Percentiles rank a stretch among this genome's conserved stretches.
phyloP scores from a whole-genome alignment of 2,113 vertebrate genomes.

The Leptobrachium leishanense region DNA sequence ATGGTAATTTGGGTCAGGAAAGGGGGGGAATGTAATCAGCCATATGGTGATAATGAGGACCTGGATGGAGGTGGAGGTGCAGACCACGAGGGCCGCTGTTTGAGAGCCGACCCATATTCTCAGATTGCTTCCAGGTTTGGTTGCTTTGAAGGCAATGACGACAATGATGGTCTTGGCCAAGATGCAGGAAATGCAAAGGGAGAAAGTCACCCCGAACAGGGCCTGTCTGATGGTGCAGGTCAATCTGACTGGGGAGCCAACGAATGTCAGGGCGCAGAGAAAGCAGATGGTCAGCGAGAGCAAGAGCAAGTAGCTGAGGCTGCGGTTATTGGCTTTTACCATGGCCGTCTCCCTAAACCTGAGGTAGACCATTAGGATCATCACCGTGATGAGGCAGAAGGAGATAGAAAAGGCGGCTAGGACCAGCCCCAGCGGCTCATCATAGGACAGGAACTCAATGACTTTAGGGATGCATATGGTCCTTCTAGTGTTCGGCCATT shows the following conservation, averaged over 20 bases:
- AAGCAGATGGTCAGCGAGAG: constrained; percentile 27
- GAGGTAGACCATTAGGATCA: neutral
- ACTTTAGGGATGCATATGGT: constrained; percentile 22
- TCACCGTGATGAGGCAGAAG: neutral
- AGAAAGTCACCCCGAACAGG: constrained; percentile 36
- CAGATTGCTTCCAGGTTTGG: constrained; percentile 18
- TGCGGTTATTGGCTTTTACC: constrained; percentile 38
- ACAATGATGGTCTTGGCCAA: constrained; percentile 48
- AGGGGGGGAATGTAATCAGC: constrained; percentile 31
- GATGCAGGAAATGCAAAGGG: constrained; percentile 42
- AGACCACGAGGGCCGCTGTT: constrained; percentile 36
- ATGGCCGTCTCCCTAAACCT: constrained; percentile 10
- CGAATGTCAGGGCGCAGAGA: constrained; percentile 39
- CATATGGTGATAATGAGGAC: constrained; percentile 38
- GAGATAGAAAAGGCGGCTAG: neutral
- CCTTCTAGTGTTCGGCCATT: constrained; percentile 4
- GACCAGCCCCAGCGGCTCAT: constrained; percentile 16
- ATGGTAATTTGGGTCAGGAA: constrained; percentile 10
- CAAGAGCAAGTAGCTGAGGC: constrained; percentile 39
- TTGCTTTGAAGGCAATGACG: constrained; percentile 32
- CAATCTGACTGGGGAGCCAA: constrained; percentile 5
- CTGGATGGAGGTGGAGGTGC: constrained; percentile 1
- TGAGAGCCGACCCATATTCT: constrained; percentile 17
- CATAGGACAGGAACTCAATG: constrained; percentile 35
- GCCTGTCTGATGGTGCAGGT: constrained; percentile 35